A percentile compares a stretch with the other conserved stretches of the same genome.
phyloP scores from a whole-genome alignment of 2,888 invertebrate genomes.

The Cantharis nigra region DNA sequence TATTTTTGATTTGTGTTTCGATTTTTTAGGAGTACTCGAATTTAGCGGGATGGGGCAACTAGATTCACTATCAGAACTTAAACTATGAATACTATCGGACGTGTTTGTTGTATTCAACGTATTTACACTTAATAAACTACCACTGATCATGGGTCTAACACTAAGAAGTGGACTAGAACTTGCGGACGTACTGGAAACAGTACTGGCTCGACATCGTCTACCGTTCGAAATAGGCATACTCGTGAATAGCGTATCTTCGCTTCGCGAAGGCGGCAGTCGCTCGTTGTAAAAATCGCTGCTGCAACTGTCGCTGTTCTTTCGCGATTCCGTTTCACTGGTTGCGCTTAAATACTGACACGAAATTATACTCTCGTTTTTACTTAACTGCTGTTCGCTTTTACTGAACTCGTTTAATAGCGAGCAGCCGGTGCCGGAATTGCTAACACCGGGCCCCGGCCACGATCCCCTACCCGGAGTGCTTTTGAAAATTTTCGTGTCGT shows the following conservation, averaged over 20 bases:
- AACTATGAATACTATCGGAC: conserved; percentile 69
- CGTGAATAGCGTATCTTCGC: conserved; percentile 73
- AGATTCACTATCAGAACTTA: conserved; percentile 67
- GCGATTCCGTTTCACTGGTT: conserved; percentile 53
- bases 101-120: conserved; percentile 62
- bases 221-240: conserved; percentile 27
- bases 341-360: conserved; percentile 62
- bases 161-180: conserved; percentile 72
- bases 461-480: conserved; percentile 80
- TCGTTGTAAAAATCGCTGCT: conserved; percentile 50
- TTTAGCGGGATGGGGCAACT: conserved; percentile 62
- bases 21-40: conserved; percentile 57
- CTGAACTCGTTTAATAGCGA: conserved; percentile 67
- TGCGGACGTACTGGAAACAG: conserved; percentile 67
- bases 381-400: conserved; percentile 80
- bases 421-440: conserved; percentile 57
- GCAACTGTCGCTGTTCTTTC: conserved; percentile 52
- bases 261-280: conserved; percentile 75
- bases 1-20: conserved; percentile 60
- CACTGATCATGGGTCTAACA: conserved; percentile 65
- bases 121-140: conserved; percentile 67
- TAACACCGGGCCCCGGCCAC: conserved; percentile 80
- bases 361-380: conserved; percentile 56
- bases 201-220: conserved; percentile 51
- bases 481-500: conserved; percentile 76